These are phyloP conservation scores for Drosophila mojavensis DNA, from an alignment of 1,140 invertebrate genomes.

Conservation along the genomic window DNA sequence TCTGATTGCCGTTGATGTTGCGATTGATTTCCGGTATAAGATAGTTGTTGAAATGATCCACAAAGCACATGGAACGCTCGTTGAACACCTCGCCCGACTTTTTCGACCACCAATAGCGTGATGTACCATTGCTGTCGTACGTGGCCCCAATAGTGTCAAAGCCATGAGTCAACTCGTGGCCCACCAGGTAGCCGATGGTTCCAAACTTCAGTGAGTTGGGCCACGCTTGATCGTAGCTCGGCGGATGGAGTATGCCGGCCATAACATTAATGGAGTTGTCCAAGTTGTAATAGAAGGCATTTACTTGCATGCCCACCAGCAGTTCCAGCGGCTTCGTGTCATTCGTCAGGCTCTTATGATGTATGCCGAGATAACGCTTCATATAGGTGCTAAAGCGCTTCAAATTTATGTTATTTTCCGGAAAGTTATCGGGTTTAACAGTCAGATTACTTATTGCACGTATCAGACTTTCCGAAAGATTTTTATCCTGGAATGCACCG, in stretches of 20 bases:
- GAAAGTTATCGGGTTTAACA: slow-evolving; percentile 35
- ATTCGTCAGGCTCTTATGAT: slow-evolving; percentile 37
- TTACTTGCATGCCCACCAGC: slow-evolving; percentile 69
- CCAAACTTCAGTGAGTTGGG: slow-evolving; percentile 73
- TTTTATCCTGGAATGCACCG: slow-evolving; percentile 86
- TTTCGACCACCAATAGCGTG: slow-evolving; percentile 76
- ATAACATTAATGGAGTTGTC: slow-evolving; percentile 78
- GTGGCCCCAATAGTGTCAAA: slow-evolving; percentile 63
- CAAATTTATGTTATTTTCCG: slow-evolving; percentile 56
- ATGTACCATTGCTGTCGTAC: slow-evolving; percentile 49
- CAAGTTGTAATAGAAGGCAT: slow-evolving; percentile 76
- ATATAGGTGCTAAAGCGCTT: slow-evolving; percentile 32
- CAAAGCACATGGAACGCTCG: slow-evolving; percentile 88
- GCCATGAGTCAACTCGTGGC: slow-evolving; percentile 78
- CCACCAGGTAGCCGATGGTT: slow-evolving; percentile 69
- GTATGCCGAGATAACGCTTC: slow-evolving; percentile 55
- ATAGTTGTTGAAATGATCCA: slow-evolving; percentile 87
- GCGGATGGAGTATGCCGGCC: slow-evolving; percentile 96
- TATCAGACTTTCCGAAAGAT: slow-evolving; percentile 44
- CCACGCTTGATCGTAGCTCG: slow-evolving; percentile 91
- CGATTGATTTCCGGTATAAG: slow-evolving; percentile 85
- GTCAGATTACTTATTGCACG: slow-evolving; percentile 50
- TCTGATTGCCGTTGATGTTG: slow-evolving; percentile 86
- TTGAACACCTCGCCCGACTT: slow-evolving; percentile 61
- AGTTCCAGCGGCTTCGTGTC: slow-evolving; percentile 67